phyloP scores from a whole-genome alignment of 2,888 invertebrate species.

The Camponotus fellah region DNA sequence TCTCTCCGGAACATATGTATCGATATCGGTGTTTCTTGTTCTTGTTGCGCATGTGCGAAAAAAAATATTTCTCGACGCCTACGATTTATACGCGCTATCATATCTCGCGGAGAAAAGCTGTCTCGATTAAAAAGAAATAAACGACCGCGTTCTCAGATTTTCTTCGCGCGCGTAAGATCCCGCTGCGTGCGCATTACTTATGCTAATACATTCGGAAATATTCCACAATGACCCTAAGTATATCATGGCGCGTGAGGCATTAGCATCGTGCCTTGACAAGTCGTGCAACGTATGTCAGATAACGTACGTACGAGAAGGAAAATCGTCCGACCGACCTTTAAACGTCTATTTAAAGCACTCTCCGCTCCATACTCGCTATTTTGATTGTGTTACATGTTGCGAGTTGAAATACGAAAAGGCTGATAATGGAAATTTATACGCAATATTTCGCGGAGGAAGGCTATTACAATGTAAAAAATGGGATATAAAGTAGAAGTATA shows the following conservation, averaged over 20 bases:
- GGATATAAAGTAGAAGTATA: background rate
- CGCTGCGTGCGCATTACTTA: background rate
- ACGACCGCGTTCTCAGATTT: background rate
- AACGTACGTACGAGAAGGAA: conserved; percentile 30
- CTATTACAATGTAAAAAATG: background rate
- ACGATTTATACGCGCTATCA: background rate
- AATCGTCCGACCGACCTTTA: conserved; percentile 38
- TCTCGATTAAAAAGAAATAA: conserved; percentile 6
- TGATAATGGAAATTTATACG: background rate
- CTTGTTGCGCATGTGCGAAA: background rate
- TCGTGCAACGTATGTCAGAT: conserved; percentile 37
- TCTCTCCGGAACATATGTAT: background rate
- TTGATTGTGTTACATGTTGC: conserved; percentile 9
- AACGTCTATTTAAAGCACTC: conserved; percentile 28
- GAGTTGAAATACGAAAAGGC: conserved; percentile 26
- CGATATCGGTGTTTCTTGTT: background rate
- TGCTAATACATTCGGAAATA: conserved; percentile 41
- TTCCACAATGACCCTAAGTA: conserved; percentile 1
- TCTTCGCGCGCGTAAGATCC: background rate
- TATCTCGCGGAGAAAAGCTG: background rate
- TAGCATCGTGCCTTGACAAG: conserved; percentile 33
- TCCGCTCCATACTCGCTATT: conserved; percentile 7
- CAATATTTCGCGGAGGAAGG: background rate
- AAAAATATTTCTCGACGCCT: background rate
- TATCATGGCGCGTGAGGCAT: conserved; percentile 6